Conservation (phyloP, 2,888 invertebrate species). For the Sinhomidia bicolor region DNA sequence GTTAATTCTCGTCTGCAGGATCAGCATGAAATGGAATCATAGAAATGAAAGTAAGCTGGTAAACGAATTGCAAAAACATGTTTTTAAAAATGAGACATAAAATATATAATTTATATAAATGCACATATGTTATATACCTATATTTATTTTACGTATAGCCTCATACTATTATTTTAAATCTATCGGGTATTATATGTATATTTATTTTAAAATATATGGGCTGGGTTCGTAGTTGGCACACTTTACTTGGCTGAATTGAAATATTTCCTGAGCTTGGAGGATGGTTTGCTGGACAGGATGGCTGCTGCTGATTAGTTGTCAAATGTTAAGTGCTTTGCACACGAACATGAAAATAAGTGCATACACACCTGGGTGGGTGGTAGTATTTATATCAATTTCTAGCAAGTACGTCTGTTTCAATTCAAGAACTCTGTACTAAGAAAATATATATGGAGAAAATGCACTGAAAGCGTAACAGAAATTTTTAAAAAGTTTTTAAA, state of each 20-base stretch:
- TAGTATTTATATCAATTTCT: not conserved
- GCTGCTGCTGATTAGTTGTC: constrained; percentile 57
- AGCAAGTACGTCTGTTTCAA: too few relatives aligned
- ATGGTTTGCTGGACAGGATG: not conserved
- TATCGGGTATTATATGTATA: not conserved
- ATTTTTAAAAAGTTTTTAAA: constrained; percentile 56
- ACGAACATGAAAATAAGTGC: not conserved
- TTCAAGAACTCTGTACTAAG: too few relatives aligned
- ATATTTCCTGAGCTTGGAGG: not conserved
- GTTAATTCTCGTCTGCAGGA: not conserved
- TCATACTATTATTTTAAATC: not conserved
- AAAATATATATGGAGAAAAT: not conserved
- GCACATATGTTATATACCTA: not conserved
- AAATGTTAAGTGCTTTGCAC: constrained; percentile 54
- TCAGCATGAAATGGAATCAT: not conserved
- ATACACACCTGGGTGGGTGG: not conserved
- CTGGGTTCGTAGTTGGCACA: not conserved
- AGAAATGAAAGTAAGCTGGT: constrained; percentile 8
- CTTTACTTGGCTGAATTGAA: constrained; percentile 10
- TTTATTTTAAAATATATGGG: not conserved
- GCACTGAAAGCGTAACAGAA: not conserved
- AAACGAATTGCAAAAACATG: not conserved
- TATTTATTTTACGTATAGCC: not conserved
- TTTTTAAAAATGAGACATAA: not conserved
- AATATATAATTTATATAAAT: not conserved